Base-by-base conservation (phyloP, 2,797 vertebrate species). In the Gadopsis bispinosus region DNA sequence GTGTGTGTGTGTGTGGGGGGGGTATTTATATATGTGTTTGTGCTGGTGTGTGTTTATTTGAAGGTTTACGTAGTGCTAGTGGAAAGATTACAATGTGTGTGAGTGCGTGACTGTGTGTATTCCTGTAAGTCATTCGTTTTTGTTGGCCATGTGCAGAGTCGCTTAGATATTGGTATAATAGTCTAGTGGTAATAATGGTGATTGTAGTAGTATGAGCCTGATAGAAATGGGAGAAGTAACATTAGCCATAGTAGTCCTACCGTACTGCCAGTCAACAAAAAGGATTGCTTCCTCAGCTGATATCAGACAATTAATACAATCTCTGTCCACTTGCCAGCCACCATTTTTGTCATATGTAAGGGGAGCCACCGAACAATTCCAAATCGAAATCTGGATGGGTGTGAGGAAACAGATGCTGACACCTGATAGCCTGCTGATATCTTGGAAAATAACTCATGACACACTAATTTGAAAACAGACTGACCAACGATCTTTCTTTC, bases 51-150 rank as follows among this genome's bases (percentile, higher is more conserved):
- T 26, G 26, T 26, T 1, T 26, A 26, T 26, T 26, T 26, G 26
- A 26, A 26, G 26, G 26, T 26, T 26, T 26, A 26, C 26, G 26
- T 26, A 26, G 26, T 26, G 26, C 26, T 26, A 26, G 26, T 26
- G 26, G 26, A 26, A 26, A 26, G 26, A 26, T 26, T 26, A 26
- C 26, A 26, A 26, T 26, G 31, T 29, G 33, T 66, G 72, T 47
- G 17, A 62, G 29, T 69, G 31, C 45, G 48, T 68, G 43, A 41
- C 35, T 31, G 43, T 62, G 29, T 59, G 16, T 41, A 2, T 85
- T 83, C 80, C 73, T 74, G 80, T 79, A 83, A 86, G 8, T 73
- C 26, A 39, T 2, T 53, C 2, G 1, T 22, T 73, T 19, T 20
- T 31, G 48, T n/a, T 50, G 12, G 45, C 35, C 26, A 22, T 10